These are phyloP conservation scores for Lucifuga dentata DNA, from an alignment of 2,113 vertebrate species.

Conservation along the genomic window DNA sequence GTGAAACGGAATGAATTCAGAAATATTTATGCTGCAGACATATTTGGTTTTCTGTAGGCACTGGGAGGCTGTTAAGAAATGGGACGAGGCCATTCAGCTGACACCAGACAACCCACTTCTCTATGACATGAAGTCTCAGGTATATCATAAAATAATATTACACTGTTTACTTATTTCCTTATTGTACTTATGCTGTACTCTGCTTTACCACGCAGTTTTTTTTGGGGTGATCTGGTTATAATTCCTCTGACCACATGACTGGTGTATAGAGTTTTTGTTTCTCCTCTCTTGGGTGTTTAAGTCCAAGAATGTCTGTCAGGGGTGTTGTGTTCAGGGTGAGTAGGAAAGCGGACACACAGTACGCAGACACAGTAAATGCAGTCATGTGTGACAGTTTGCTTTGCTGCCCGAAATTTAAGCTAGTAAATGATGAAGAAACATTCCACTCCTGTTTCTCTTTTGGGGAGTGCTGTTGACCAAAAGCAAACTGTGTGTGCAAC, in stretches of 20 bases:
- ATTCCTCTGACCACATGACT: not conserved
- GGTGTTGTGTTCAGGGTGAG: not conserved
- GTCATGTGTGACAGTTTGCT: too few species aligned
- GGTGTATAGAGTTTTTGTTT: not conserved
- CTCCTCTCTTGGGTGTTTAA: too few species aligned
- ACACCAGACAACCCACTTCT: constrained; percentile 91
- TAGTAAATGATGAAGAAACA: not conserved
- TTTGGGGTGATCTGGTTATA: not conserved
- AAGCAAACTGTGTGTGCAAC: not conserved
- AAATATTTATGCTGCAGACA: too few species aligned
- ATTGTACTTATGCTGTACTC: not conserved
- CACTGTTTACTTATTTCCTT: not conserved
- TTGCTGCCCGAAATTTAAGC: too few species aligned
- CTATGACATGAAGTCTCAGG: constrained; percentile 99
- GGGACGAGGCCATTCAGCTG: constrained; percentile 95
- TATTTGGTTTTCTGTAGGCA: constrained; percentile 83
- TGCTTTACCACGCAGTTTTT: not conserved
- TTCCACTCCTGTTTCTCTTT: not conserved
- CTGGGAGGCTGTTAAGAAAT: constrained; percentile 92
- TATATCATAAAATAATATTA: constrained; percentile 62
- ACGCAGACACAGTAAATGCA: too few species aligned
- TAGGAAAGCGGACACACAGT: not conserved
- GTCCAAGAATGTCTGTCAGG: not conserved
- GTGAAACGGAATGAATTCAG: too few species aligned
- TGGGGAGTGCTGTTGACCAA: not conserved